Evolutionary conservation across 2,113 vertebrate species (phyloP).

Genomic region (Odobenus rosmarus): DNA sequence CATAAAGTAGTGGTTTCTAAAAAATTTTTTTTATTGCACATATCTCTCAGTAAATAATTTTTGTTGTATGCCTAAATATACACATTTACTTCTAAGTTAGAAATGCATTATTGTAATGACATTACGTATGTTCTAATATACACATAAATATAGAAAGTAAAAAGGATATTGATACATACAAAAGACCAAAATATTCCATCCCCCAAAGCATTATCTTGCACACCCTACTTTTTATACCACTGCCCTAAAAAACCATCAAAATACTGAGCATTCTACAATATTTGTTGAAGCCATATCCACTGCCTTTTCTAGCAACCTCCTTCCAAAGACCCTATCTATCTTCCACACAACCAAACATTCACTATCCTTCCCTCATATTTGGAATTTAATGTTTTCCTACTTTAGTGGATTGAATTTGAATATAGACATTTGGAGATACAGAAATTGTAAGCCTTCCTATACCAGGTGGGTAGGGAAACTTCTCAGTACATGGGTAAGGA

Average conservation of each 20-base stretch:
- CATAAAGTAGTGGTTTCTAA: neutral
- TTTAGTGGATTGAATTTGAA: neutral
- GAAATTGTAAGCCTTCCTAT: neutral
- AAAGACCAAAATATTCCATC: neutral
- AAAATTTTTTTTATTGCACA: neutral
- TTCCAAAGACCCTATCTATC: neutral
- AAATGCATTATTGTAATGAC: neutral
- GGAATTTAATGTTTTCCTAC: slow-evolving; percentile 6
- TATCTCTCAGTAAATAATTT: neutral
- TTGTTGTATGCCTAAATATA: neutral
- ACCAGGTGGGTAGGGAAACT: neutral
- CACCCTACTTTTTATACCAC: neutral
- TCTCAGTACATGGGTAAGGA: neutral
- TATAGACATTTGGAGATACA: neutral
- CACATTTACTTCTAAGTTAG: neutral
- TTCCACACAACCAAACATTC: neutral
- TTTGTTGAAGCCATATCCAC: neutral
- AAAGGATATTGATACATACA: neutral
- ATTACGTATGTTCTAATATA: neutral
- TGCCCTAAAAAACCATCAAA: neutral
- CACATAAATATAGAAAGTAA: neutral
- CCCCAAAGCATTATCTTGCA: neutral
- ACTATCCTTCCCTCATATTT: neutral
- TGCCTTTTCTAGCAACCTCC: neutral
- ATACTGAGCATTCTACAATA: neutral